Conservation (phyloP, 2,888 invertebrate species). For the Schrankia costaestrigalis region DNA sequence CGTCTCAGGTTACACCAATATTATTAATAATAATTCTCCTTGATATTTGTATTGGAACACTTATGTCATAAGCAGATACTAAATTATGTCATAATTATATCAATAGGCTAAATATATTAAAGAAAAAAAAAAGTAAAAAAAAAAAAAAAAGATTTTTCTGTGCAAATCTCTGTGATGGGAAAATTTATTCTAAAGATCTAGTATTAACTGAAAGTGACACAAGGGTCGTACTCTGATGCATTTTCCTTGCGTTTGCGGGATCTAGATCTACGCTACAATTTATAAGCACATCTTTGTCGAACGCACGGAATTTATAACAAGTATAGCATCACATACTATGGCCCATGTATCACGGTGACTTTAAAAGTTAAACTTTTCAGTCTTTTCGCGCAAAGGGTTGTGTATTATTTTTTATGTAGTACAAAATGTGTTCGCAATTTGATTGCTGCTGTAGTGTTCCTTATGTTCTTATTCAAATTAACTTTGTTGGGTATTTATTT, state of each 20-base stretch:
- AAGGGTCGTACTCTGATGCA: conserved; percentile 49
- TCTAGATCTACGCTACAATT: conserved; percentile 18
- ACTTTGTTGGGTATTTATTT: conserved; percentile 72
- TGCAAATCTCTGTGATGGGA: conserved; percentile 78
- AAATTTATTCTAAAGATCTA: conserved; percentile 76
- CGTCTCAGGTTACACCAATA: conserved; percentile 69
- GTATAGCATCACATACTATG: conserved; percentile 36
- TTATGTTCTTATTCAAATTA: conserved; percentile 71
- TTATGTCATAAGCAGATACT: conserved; percentile 67
- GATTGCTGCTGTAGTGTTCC: conserved; percentile 80
- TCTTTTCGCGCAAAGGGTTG: conserved; percentile 80
- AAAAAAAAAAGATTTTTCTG: conserved; percentile 60
- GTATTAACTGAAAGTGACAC: conserved; percentile 72
- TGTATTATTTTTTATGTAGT: conserved; percentile 81
- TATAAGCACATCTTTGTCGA: conserved; percentile 22
- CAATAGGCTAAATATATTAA: conserved; percentile 67
- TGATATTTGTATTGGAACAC: conserved; percentile 68
- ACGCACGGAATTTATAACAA: conserved; percentile 30
- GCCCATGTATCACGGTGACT: conserved; percentile 61
- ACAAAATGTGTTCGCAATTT: conserved; percentile 81
- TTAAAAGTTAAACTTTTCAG: conserved; percentile 77
- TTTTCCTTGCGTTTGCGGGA: conserved; percentile 29
- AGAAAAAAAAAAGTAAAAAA: conserved; percentile 19
- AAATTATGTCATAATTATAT: conserved; percentile 72
- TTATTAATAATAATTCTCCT: conserved; percentile 61